Evolutionary conservation across 1,140 invertebrate species (phyloP).

Genomic region (Dendrolimus punctatus): DNA sequence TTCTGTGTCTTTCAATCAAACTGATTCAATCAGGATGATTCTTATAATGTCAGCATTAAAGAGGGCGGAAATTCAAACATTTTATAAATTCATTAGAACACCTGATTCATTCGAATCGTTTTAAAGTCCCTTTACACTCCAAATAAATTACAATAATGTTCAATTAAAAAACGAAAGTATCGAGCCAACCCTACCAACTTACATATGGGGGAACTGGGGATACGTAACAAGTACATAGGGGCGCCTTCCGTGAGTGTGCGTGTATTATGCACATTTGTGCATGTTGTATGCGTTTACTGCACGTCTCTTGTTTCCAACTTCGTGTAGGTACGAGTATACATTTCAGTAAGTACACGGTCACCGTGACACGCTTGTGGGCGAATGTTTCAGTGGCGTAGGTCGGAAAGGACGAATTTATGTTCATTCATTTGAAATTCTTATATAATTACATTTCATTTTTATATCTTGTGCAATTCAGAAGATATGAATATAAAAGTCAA

Average conservation of each 20-base stretch:
- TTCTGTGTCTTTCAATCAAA: no score
- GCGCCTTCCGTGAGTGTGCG: slow-evolving; percentile 28
- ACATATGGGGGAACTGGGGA: slow-evolving; percentile 21
- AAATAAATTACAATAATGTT: background rate
- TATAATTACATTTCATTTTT: background rate
- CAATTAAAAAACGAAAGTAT: slow-evolving; percentile 4
- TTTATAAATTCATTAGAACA: no score
- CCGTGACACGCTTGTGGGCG: slow-evolving; percentile 24
- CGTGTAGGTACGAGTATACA: slow-evolving; percentile 1
- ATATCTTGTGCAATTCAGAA: no score
- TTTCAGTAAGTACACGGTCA: slow-evolving; percentile 31
- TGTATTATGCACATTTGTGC: slow-evolving; percentile 31
- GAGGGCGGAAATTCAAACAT: no score
- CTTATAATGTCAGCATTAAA: no score
- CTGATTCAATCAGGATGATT: no score
- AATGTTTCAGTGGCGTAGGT: slow-evolving; percentile 35
- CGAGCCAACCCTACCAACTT: slow-evolving; percentile 22
- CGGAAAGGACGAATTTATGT: slow-evolving; percentile 19
- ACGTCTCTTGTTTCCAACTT: no score
- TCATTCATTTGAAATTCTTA: background rate
- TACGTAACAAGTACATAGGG: slow-evolving; percentile 23
- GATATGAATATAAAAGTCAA: no score
- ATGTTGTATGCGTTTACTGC: slow-evolving; percentile 9
- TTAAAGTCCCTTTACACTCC: background rate
- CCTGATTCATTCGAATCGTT: background rate